These are phyloP conservation scores for Channa striata DNA, from an alignment of 2,797 vertebrate genomes.

Conservation along the genomic window DNA sequence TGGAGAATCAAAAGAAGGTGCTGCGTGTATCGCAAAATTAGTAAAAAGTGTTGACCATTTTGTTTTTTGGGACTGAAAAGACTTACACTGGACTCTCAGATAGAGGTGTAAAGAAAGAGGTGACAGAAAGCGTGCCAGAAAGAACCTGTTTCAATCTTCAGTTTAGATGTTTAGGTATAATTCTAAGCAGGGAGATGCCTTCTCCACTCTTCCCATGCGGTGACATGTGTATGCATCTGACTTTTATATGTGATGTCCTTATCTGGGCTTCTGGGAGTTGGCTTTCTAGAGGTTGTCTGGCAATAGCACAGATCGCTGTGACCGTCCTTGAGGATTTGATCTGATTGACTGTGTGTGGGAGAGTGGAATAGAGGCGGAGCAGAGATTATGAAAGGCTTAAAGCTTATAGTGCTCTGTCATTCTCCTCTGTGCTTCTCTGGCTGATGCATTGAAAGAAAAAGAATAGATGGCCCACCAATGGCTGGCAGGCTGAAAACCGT, in stretches of 20 bases:
- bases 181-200: background rate
- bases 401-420: slow-evolving; percentile 74
- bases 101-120: slow-evolving; percentile 21
- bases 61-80: background rate
- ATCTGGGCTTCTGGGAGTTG: slow-evolving; percentile 1
- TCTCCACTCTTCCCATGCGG: background rate
- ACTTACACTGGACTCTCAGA: background rate
- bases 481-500: slow-evolving; percentile 43
- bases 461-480: slow-evolving; percentile 49
- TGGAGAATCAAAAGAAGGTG: background rate
- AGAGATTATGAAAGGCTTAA: slow-evolving; percentile 83
- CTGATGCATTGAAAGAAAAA: slow-evolving; percentile 59
- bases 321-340: slow-evolving; percentile 69
- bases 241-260: slow-evolving; percentile 10
- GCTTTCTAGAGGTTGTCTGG: slow-evolving; percentile 45
- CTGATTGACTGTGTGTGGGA: slow-evolving; percentile 67
- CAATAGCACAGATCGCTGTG: slow-evolving; percentile 50
- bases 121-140: slow-evolving; percentile 4
- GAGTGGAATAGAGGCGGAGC: slow-evolving; percentile 75
- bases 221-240: background rate
- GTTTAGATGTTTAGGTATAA: slow-evolving; percentile 8
- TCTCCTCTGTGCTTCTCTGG: slow-evolving; percentile 59
- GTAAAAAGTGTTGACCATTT: background rate
- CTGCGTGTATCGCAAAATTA: background rate
- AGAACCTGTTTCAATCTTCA: slow-evolving; percentile 39